These are phyloP conservation scores for Collichthys lucidus DNA, from an alignment of 2,113 vertebrate genomes.

Conservation along the genomic window DNA sequence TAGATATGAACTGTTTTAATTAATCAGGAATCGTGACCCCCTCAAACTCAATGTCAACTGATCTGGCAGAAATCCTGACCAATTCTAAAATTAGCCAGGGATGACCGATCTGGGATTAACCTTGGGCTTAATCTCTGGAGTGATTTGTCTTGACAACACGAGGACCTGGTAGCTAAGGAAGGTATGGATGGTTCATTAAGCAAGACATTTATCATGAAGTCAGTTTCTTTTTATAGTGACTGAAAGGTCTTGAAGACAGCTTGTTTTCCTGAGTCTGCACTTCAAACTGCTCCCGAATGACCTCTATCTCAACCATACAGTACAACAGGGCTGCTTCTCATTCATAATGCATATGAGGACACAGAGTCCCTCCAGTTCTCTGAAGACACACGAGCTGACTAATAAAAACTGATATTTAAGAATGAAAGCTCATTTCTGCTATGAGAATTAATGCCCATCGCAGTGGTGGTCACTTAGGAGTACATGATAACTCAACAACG, in stretches of 20 bases:
- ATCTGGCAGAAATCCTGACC: background rate
- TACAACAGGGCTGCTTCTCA: constrained; percentile 42
- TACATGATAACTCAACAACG: constrained; percentile 41
- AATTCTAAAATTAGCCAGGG: background rate
- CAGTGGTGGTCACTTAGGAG: constrained; percentile 28
- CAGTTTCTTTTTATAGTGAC: constrained; percentile 32
- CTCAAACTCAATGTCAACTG: background rate
- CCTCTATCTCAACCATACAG: constrained; percentile 41
- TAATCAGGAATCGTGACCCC: background rate
- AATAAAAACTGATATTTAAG: constrained; percentile 70
- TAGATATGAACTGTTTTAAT: background rate
- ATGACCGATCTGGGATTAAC: background rate
- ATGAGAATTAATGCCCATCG: constrained; percentile 47
- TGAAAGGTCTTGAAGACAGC: constrained; percentile 48
- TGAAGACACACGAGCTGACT: constrained; percentile 54
- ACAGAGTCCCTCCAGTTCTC: constrained; percentile 30
- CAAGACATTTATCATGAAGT: constrained; percentile 31
- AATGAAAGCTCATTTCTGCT: constrained; percentile 57
- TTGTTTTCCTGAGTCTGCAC: constrained; percentile 63
- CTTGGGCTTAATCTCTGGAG: background rate
- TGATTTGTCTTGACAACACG: background rate
- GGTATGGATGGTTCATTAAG: constrained; percentile 46
- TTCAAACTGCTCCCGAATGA: constrained; percentile 35
- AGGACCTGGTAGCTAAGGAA: background rate
- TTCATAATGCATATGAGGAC: constrained; percentile 63